Percentiles rank a stretch among this genome's conserved stretches.
Evolutionary conservation across 1,140 invertebrate genomes (phyloP).

Genomic region (Lepidurus apus): DNA sequence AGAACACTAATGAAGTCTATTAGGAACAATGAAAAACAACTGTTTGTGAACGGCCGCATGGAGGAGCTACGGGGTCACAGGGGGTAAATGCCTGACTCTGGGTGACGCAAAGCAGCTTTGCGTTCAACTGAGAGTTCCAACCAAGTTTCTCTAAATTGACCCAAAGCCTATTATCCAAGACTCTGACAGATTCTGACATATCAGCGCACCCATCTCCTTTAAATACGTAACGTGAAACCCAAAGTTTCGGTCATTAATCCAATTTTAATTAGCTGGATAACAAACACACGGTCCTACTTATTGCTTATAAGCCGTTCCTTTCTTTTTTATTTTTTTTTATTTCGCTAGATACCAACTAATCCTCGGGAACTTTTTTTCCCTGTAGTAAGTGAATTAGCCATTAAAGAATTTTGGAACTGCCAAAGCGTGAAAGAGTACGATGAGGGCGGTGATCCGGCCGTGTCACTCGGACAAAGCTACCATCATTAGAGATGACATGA

Average conservation of each 20-base stretch:
- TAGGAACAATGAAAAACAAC: neutral
- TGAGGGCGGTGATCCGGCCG: neutral
- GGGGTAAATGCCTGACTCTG: neutral
- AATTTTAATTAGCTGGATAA: neutral
- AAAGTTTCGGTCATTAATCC: neutral
- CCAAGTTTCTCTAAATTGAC: constrained; percentile 5
- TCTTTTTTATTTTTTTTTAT: no score
- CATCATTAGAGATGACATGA: constrained; percentile 6
- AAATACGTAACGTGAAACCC: constrained; percentile 14
- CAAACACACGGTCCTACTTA: neutral
- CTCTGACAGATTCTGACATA: constrained; percentile 9
- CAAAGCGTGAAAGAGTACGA: neutral
- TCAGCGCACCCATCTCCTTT: neutral
- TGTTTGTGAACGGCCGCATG: neutral
- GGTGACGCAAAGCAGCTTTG: neutral
- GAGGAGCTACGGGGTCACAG: neutral
- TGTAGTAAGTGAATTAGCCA: neutral
- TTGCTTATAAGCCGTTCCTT: neutral
- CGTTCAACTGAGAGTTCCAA: neutral
- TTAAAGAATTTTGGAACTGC: neutral
- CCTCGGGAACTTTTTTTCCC: no score
- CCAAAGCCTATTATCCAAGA: constrained; percentile 4
- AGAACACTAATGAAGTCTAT: no score
- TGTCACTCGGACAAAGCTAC: constrained; percentile 1
- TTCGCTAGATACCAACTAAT: no score